These are phyloP conservation scores for Halictus quadricinctus DNA, from an alignment of 2,888 invertebrate species.

Conservation along the genomic window DNA sequence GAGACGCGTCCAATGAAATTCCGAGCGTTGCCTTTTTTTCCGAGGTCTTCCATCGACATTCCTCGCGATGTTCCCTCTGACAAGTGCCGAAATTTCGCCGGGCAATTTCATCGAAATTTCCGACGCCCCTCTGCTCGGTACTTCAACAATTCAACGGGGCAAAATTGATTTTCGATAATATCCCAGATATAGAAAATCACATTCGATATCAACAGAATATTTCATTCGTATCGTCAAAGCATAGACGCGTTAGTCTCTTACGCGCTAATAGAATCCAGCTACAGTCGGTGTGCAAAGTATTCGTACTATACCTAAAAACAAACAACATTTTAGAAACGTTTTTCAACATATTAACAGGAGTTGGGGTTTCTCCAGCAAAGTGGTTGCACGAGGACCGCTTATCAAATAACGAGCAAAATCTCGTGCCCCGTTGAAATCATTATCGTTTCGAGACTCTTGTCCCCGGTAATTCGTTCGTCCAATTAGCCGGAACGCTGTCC, in stretches of 20 bases:
- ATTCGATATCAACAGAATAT: background rate
- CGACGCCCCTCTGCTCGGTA: background rate
- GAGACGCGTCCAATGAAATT: constrained; percentile 31
- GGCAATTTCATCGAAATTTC: constrained; percentile 14
- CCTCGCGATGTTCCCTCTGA: background rate
- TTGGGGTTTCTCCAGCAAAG: background rate
- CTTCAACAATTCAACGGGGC: background rate
- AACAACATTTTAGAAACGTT: too few relatives aligned
- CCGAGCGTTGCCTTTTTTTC: constrained; percentile 28
- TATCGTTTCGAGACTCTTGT: background rate
- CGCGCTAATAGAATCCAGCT: too few relatives aligned
- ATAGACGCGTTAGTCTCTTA: too few relatives aligned
- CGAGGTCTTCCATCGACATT: constrained; percentile 19
- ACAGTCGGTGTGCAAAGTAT: too few relatives aligned
- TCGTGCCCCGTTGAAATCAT: background rate
- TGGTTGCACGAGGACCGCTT: background rate
- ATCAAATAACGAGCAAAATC: background rate
- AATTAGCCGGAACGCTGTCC: constrained; percentile 32
- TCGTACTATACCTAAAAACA: too few relatives aligned
- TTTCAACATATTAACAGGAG: too few relatives aligned
- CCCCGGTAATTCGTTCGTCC: constrained; percentile 28
- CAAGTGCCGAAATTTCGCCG: constrained; percentile 16
- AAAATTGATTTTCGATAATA: background rate
- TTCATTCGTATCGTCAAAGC: background rate
- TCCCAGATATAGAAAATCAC: background rate